Conservation (phyloP, 2,797 vertebrate genomes). For the Scolopax bukidnonensis region DNA sequence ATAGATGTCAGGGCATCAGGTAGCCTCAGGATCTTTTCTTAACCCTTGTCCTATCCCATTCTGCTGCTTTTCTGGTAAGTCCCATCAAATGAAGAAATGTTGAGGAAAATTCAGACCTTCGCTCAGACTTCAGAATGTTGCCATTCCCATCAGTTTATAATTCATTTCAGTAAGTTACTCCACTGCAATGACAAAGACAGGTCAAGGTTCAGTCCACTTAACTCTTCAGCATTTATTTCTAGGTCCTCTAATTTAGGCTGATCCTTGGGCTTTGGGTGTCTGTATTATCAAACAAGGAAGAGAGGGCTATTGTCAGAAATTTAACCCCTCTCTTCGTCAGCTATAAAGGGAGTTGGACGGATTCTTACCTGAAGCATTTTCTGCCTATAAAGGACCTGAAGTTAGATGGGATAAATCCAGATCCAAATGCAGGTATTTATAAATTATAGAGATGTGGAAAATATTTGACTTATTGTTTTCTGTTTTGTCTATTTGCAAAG, state of each 20-base stretch:
- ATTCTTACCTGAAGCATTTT: neutral
- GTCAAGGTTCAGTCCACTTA: neutral
- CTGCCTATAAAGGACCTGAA: neutral
- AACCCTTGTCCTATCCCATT: neutral
- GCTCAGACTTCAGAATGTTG: neutral
- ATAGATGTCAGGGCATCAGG: neutral
- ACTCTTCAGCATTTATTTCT: neutral
- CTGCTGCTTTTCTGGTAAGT: neutral
- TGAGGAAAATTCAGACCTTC: neutral
- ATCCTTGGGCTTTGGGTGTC: neutral
- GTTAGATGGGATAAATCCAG: neutral
- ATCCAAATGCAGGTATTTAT: neutral
- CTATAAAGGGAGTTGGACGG: neutral
- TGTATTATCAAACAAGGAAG: neutral
- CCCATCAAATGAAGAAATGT: neutral
- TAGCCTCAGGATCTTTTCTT: neutral
- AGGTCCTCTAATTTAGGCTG: neutral
- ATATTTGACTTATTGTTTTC: neutral
- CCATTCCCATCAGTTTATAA: neutral
- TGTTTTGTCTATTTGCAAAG: neutral
- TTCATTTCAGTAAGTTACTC: neutral
- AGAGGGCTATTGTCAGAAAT: neutral
- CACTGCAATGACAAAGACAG: neutral
- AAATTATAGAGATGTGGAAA: neutral
- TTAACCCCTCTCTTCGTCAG: fast-evolving